Evolutionary conservation across 1,140 invertebrate genomes (phyloP), one percentile per base, ranked within the genome.

Genomic region (Drosophila pruinosa): DNA sequence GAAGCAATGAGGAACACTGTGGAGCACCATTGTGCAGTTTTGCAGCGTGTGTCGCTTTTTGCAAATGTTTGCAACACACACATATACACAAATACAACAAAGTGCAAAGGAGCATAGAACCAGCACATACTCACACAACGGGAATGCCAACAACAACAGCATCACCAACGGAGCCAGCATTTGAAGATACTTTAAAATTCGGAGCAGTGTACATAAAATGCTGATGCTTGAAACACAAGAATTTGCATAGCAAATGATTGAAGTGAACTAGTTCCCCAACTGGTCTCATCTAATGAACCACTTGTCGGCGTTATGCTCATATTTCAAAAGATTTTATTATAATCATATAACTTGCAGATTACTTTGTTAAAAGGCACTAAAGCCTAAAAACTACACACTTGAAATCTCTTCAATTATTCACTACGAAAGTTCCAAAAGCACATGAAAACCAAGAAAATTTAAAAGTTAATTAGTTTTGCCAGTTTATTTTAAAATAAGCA

Each of bases 31-130:
- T 85, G 81, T 85, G 70, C 72, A 76, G 81, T 83, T 85, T 85
- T 85, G 80, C 80, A 85, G 78, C 81, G 82, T 85, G 82, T 85
- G 81, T 85, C 78, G 82, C 82, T 86, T 85, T 85, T 86, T 85
- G 81, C 73, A 80, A 86, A 85, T 85, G 76, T 86, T 86, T 86
- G 81, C 81, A 62, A 58, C 72, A 79, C 65, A 83, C 65, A 65
- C 48, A 39, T 34, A 38, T 68, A 76, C 63, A 77, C 65, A 63
- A 10, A 22, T 22, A 59, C 26, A 59, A 70, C 31, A 62, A 38
- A 22, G 26, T 21, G 45, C 12, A 64, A 28, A 64, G 61, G 38
- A 15, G 17, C 62, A 59, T 53, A 69, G 36, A 63, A 31, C 36
- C 38, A 34, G 48, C 48, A 72, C 61, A 53, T 48, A 45, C 28